Evolutionary conservation across 2,113 vertebrate genomes (phyloP), one percentile per base, ranked within the genome.

Genomic region (Percopsis transmontana): DNA sequence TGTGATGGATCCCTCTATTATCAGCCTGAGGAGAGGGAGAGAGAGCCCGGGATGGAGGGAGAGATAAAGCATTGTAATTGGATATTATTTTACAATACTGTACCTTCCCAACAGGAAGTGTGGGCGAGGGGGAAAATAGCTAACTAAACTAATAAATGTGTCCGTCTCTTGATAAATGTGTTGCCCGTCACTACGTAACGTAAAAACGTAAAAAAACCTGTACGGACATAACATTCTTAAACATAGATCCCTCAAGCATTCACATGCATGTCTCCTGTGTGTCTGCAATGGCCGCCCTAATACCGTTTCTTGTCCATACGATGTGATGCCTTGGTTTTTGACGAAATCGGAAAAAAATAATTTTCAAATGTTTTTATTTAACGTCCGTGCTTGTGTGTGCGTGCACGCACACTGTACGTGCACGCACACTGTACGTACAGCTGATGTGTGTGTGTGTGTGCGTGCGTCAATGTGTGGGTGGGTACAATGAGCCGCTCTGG

Each of bases 1-100:
- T 73, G 83, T 90, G 87, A 92, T 90, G 87, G 84, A 90, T 86
- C 72, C 84, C 78, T 87, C 86, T 80, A 90, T 90, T 90, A 88
- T 87, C 83, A 85, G 72, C 78, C 72, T 77, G 80, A 18, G 54
- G 74, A 77, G 68, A 83, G 68, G 59, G 74, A 38, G 58, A 77
- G 79, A 83, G 68, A 70, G 70, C 15, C 12, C 15, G 42, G 12
- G 76, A 69, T 62, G 70, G 71, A 71, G 62, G 8, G 81, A 75
- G 69, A 83, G 82, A 87, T 84, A 87, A 85, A 88, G 72, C 72
- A 81, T 81, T 74, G 81, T 89, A 90, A 90, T 90, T 88, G 83
- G 84, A 84, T 74, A 79, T 76, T 86, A 84, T 85, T 89, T 88
- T 87, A 87, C 79, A 53, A 13, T 12, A 53, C 20, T 53, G 51